Percentiles rank a stretch among this genome's conserved stretches.
Evolutionary conservation across 2,797 vertebrate genomes (phyloP).

Genomic region (Eurystomus glaucurus): DNA sequence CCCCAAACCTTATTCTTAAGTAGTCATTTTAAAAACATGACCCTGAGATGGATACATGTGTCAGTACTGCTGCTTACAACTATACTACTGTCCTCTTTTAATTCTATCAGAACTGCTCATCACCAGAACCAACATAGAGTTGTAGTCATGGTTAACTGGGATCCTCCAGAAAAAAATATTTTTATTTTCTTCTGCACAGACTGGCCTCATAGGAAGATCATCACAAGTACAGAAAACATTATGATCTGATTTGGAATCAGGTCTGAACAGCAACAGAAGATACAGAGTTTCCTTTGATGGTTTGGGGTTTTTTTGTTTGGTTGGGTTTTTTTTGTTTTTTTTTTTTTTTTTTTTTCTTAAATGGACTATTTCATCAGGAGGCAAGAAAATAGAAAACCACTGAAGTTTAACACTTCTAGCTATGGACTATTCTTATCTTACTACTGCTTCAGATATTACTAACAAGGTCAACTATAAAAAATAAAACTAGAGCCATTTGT

Average conservation of each 20-base stretch:
- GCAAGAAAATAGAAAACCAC: background rate
- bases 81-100: too few relatives aligned
- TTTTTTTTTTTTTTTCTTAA: background rate
- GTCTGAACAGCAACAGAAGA: background rate
- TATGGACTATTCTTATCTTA: background rate
- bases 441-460: background rate
- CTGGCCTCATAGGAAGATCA: fast-evolving
- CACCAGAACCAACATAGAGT: background rate
- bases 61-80: background rate
- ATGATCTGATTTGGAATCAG: fast-evolving
- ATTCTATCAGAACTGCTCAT: fast-evolving
- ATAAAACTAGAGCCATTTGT: background rate
- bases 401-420: background rate
- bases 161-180: background rate
- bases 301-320: background rate
- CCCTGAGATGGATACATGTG: background rate
- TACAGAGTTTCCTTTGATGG: background rate
- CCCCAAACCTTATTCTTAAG: background rate
- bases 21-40: background rate
- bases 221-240: background rate
- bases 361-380: background rate
- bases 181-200: background rate
- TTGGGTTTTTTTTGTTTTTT: too few relatives aligned
- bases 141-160: background rate
- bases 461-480: background rate